A percentile compares a stretch with the other conserved stretches of the same genome.
phyloP scores from a whole-genome alignment of 2,797 vertebrate species.

The Sebastes itinus region DNA sequence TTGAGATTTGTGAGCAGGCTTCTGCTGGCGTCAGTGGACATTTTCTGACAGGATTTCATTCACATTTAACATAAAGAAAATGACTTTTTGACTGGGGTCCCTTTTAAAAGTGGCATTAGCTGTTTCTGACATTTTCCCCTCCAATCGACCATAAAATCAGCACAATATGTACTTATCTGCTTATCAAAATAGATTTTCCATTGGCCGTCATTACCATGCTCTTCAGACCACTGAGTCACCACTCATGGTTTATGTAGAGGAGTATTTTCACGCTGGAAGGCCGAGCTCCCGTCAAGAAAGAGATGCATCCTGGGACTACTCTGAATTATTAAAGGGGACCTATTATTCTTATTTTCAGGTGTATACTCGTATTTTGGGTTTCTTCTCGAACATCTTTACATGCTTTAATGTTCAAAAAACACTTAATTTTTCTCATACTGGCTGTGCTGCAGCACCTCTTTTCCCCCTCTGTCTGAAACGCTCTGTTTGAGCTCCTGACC shows the following conservation, averaged over 20 bases:
- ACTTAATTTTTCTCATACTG: no score
- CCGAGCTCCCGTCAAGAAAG: constrained; percentile 14
- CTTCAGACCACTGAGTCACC: constrained; percentile 45
- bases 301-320: constrained; percentile 27
- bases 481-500: no score
- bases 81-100: neutral
- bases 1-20: constrained; percentile 3
- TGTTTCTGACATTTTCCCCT: neutral
- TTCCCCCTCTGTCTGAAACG: no score
- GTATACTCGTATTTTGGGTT: no score
- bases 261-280: constrained; percentile 26
- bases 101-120: constrained; percentile 16
- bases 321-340: constrained; percentile 7
- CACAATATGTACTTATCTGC: constrained; percentile 3
- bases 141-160: constrained; percentile 13
- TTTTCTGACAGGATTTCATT: constrained; percentile 1
- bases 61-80: constrained; percentile 6
- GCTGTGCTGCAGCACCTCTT: no score
- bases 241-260: constrained; percentile 37
- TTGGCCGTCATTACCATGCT: constrained; percentile 29
- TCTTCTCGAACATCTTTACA: no score
- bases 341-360: no score
- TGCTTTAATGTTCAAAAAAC: no score
- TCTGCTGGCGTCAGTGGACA: neutral
- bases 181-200: constrained; percentile 27